phyloP scores from a whole-genome alignment of 2,888 invertebrate genomes.

The Sipha maydis region DNA sequence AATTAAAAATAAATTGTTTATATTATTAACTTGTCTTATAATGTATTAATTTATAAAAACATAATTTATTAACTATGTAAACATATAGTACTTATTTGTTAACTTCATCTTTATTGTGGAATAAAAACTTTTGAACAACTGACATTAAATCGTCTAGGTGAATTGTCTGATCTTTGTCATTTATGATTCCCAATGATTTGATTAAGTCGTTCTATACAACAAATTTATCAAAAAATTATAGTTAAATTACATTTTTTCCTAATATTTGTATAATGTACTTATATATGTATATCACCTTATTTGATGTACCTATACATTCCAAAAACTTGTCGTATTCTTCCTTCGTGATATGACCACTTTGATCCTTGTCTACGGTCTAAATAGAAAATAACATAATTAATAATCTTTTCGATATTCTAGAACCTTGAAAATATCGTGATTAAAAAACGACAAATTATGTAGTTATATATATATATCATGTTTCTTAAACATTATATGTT shows the following conservation, averaged over 20 bases:
- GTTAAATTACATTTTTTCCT: neutral
- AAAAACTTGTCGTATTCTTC: conserved; percentile 86
- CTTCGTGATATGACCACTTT: conserved; percentile 80
- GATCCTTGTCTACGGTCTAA: conserved; percentile 85
- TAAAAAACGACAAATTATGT: no score
- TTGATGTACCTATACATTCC: conserved; percentile 79
- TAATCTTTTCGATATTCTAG: neutral
- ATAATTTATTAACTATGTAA: neutral
- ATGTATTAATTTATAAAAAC: neutral
- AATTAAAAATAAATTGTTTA: neutral
- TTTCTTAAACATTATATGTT: no score
- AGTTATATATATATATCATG: no score
- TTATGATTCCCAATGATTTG: conserved; percentile 49
- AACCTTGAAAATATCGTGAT: no score
- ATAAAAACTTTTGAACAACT: conserved; percentile 27
- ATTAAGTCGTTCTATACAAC: conserved; percentile 26
- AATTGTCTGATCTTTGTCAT: conserved; percentile 18
- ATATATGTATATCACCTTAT: conserved; percentile 70
- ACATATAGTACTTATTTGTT: neutral
- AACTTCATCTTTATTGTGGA: conserved; percentile 5
- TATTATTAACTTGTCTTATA: neutral
- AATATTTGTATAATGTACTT: no score
- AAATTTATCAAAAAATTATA: neutral
- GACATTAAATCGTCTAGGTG: conserved; percentile 33
- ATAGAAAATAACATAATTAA: conserved; percentile 63